Evolutionary conservation across 2,888 invertebrate species (phyloP), one percentile per base, ranked within the genome.

Genomic region (Agrochola circellaris): DNA sequence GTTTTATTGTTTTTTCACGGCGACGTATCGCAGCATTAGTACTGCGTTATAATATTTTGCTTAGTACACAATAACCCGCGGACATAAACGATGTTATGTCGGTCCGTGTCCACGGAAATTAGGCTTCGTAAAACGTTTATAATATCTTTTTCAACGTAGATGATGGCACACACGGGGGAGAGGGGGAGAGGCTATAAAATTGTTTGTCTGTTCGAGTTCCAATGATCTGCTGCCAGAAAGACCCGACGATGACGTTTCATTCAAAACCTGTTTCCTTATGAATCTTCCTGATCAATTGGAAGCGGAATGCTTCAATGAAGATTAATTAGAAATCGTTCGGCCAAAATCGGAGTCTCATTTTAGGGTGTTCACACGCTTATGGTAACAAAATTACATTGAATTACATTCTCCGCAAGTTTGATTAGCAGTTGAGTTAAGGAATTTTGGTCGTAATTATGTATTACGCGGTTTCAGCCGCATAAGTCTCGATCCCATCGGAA

Each of bases 1-100:
- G 84, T 95, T 95, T 95, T 95, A 95, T 95, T 95, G 95, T 94
- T 91, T 91, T 94, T 95, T 95, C 93, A 95, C 93, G 94, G 91
- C 91, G 84, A 88, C 89, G 91, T 91, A 92, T 93, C 77, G 78
- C 92, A 92, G 91, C 93, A 94, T 94, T 92, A 88, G 88, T 88
- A 92, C 91, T 88, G 90, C 92, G 93, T 93, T 93, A 94, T 94
- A 91, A 93, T 94, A 85, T 94, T 92, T 92, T 91, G 91, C 92
- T 92, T 92, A 91, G 90, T 91, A 90, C 90, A 91, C 89, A 90
- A 92, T 92, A 91, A 91, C 89, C 81, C 73, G 71, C 82, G 82
- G 70, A 91, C 89, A 91, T 91, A 90, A 92, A 92, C 88, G 79
- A 81, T 66, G 90, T 91, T 87, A 92, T 91, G 90, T 88, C 70